Base-by-base conservation (phyloP, 30 jellyfish, hydroid and myxozoan genomes). In the Aurelia aurita region DNA sequence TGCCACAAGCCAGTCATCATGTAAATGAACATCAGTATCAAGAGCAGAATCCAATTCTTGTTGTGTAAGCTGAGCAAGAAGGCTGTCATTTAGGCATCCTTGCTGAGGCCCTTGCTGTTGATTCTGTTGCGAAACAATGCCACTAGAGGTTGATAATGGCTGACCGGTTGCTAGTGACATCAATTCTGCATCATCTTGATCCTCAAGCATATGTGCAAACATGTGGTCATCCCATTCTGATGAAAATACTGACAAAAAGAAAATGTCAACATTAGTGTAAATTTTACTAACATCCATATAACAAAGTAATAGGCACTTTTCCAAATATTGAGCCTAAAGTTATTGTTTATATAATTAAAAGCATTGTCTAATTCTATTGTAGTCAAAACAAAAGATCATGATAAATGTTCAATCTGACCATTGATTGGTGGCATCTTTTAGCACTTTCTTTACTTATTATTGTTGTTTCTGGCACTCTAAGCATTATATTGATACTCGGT, bases 51-150 rank as follows among this genome's bases (percentile, higher is more conserved):
- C 91, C 9, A 86, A 91, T 77, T 92, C 98, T 57, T 92, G 97
- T 67, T 92, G 98, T 15, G 87, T 63, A 22, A 80, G 79, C 55
- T 81, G 91, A 19, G 98, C 98, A 29, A 92, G 80, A 63, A 87
- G 32, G 66, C 91, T 79, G 69, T 92, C 98, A 69, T 91, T 77
- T 58, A 86, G 19, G 39, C 86, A 57, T 3, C 44, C 82, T 43
- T 74, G 84, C 32, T 63, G 90, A 26, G 22, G 51, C 78, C 51
- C 51, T 39, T 55, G 80, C 11, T 69, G 65, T 15, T 69, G 64
- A 21, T 39, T 21, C 64, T 84, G 94, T 31, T 84, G 89, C 20
- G 81, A 23, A 35, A 53, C 34, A 16, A 84, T 20, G 13, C 72
- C 72, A 54, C 43, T 63, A 44, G 94, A 72, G 0, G 76, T 55